Evolutionary conservation across 37 sponge, comb jelly and placozoan species (phyloP).

Genomic region (Theonella swinhoei): DNA sequence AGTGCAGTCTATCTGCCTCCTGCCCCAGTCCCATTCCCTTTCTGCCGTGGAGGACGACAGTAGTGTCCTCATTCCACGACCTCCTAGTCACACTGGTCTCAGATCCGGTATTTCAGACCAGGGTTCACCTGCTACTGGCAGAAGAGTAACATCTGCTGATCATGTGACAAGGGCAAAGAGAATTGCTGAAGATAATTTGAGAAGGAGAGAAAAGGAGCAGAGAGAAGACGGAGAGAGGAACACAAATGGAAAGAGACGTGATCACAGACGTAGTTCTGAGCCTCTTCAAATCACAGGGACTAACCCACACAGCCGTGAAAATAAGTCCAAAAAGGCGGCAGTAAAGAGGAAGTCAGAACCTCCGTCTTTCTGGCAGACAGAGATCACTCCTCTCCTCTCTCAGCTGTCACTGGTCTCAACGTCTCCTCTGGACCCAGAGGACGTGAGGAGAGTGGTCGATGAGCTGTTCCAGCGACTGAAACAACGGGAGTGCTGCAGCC

Average conservation of each 20-base stretch:
- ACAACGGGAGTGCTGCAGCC: not conserved
- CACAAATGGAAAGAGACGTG: not conserved
- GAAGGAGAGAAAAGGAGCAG: not conserved
- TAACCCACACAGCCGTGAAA: not conserved
- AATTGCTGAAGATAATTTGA: no score
- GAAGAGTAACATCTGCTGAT: not conserved
- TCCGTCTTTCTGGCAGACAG: slow-evolving; percentile 54
- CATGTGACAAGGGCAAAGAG: not conserved
- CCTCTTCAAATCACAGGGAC: not conserved
- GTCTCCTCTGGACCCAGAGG: not conserved
- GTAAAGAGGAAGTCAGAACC: slow-evolving; percentile 16
- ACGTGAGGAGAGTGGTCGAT: slow-evolving; percentile 37
- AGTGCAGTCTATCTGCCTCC: slow-evolving; percentile 32
- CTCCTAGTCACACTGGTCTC: not conserved
- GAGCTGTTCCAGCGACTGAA: slow-evolving; percentile 42
- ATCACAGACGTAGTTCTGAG: not conserved
- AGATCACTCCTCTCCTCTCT: slow-evolving; percentile 59
- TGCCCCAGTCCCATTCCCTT: not conserved
- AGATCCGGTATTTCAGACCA: no score
- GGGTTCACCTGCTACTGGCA: not conserved
- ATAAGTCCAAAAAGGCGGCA: not conserved
- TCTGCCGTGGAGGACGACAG: no score
- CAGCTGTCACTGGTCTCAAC: slow-evolving; percentile 21
- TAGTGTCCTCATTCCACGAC: not conserved
- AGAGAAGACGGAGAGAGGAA: not conserved